A percentile compares a stretch with the other conserved stretches of the same genome.
Conservation (phyloP, 2,888 invertebrate species). For the Diarsia dahlii region DNA sequence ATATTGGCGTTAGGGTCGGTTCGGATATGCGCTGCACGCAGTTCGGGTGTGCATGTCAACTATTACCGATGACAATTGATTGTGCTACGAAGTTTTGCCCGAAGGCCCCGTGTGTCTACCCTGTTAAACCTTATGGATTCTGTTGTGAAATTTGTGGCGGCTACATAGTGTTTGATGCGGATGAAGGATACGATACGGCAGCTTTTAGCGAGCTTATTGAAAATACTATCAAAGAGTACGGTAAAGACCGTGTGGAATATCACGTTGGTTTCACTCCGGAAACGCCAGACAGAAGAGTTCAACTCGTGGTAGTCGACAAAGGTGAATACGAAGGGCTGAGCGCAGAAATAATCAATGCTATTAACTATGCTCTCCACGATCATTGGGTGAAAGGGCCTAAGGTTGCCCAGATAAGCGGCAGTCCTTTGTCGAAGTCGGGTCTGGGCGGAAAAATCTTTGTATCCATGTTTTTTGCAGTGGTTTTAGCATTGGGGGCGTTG, state of each 20-base stretch:
- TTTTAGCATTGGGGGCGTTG: constrained; percentile 74
- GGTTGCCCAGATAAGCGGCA: constrained; percentile 77
- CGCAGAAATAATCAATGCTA: constrained; percentile 75
- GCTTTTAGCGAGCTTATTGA: constrained; percentile 77
- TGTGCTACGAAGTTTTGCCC: constrained; percentile 81
- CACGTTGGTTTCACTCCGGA: constrained; percentile 77
- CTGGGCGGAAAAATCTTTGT: constrained; percentile 80
- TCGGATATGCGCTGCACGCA: constrained; percentile 67
- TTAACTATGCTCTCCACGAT: constrained; percentile 73
- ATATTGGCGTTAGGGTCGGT: constrained; percentile 68
- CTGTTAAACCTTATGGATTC: constrained; percentile 83
- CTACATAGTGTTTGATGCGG: constrained; percentile 75
- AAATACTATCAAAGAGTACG: constrained; percentile 72
- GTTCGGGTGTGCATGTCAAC: constrained; percentile 84
- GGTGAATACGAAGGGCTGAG: constrained; percentile 81
- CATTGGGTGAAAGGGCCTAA: constrained; percentile 75
- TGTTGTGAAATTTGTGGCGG: constrained; percentile 87
- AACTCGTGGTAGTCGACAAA: constrained; percentile 83
- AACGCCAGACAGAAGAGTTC: constrained; percentile 71
- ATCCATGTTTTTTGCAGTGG: constrained; percentile 81
- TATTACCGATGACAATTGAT: constrained; percentile 72
- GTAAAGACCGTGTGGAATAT: constrained; percentile 71
- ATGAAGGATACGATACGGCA: constrained; percentile 77
- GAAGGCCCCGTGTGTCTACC: constrained; percentile 77
- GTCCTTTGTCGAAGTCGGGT: constrained; percentile 77